Conservation (phyloP, 2,888 invertebrate genomes). For the Orthonevra nobilis region DNA sequence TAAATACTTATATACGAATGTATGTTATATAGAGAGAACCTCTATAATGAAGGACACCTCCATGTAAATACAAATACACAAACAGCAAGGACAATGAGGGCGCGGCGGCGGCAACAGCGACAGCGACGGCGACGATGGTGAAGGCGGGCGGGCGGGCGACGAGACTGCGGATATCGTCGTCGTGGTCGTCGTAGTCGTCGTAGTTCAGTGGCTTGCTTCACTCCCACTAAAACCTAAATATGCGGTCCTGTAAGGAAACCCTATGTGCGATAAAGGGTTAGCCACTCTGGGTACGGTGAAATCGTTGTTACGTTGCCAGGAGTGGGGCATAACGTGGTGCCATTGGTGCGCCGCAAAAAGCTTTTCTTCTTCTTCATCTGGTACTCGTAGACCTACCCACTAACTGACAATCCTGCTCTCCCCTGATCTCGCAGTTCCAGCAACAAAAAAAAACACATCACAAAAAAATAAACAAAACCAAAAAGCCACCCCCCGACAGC, state of each 20-base stretch:
- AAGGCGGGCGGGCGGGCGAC: too few species aligned
- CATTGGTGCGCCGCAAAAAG: slow-evolving; percentile 81
- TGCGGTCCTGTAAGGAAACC: slow-evolving; percentile 81
- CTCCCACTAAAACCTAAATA: slow-evolving; percentile 81
- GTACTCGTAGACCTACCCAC: slow-evolving; percentile 66
- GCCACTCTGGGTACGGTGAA: slow-evolving; percentile 78
- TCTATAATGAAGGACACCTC: slow-evolving; percentile 32
- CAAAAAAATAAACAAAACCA: slow-evolving; percentile 39
- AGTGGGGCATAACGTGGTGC: slow-evolving; percentile 80
- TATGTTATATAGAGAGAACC: slow-evolving; percentile 29
- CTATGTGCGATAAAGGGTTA: slow-evolving; percentile 81
- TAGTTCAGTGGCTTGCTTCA: slow-evolving; percentile 79
- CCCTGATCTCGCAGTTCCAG: slow-evolving; percentile 24
- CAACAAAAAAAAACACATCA: background rate
- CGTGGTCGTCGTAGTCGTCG: slow-evolving; percentile 75
- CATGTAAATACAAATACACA: slow-evolving; percentile 26
- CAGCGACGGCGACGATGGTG: slow-evolving; percentile 22
- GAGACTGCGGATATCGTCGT: slow-evolving; percentile 77
- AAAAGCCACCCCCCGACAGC: slow-evolving; percentile 39
- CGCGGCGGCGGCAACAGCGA: too few species aligned
- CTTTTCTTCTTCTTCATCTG: slow-evolving; percentile 76
- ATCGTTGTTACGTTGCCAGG: slow-evolving; percentile 69
- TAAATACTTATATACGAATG: slow-evolving; percentile 44
- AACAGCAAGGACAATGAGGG: background rate
- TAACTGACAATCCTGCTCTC: slow-evolving; percentile 26